Base-by-base conservation (phyloP, 2,113 vertebrate species). In the Malurus alboscapulatus region DNA sequence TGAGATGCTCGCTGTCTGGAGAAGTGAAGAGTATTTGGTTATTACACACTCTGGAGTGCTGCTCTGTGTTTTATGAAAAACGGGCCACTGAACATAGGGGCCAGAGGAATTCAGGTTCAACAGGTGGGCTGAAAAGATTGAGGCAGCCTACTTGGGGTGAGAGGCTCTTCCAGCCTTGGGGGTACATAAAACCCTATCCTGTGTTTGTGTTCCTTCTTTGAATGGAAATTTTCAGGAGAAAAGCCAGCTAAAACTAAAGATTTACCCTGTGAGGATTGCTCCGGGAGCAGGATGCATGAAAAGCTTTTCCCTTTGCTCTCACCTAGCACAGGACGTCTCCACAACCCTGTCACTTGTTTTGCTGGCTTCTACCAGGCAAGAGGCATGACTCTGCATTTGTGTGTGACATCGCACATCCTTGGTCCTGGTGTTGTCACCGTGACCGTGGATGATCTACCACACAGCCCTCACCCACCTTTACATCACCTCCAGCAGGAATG, bases 341-440 rank as follows among this genome's bases (percentile, higher is more conserved):
- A 15, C 36, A 57, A 32, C 32, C 30, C n/a, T 1, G 0, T 14
- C 48, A 40, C 36, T 78, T 81, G 34, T 44, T 89, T 84, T 62
- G 9, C 32, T 73, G 38, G 34, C 24, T 80, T 66, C 34, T 65
- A 27, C 14, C 22, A 44, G 32, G 68, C 16, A 55, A 72, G 55
- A 88, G 53, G n/a, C 53, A 25, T 84, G 65, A 62, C 53, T 66
- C 63, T 67, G 75, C 47, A 48, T 74, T 48, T 90, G 29, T 38
- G 3, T 2, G 10, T 36, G 72, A 22, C 25, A 65, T 14, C 0
- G 2, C 0, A 0, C 15, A 16, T 63, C 22, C n/a, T n/a, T 1
- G 3, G 40, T 15, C 22, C 55, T 54, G 0, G 0, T 14, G 25
- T 19, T 76, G n/a, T 45, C 4, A 4, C 32, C 2, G 1, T 54